phyloP scores from a whole-genome alignment of 1,140 invertebrate genomes.

The Brachionus asplanchnoidis region DNA sequence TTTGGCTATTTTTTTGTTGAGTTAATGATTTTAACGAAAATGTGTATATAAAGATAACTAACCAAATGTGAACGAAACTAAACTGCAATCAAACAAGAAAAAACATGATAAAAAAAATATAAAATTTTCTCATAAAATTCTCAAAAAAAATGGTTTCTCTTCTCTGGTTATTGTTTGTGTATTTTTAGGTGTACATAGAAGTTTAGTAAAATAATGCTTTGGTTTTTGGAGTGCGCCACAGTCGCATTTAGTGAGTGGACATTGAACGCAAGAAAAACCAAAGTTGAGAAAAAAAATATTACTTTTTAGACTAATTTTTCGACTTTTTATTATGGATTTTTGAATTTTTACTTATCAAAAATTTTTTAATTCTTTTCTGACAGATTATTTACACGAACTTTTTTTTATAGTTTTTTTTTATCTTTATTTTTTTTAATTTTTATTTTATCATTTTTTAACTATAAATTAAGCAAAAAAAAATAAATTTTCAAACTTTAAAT shows the following conservation, averaged over 20 bases:
- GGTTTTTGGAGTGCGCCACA: not conserved
- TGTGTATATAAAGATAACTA: not conserved
- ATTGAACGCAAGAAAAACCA: not conserved
- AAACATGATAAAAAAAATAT: not conserved
- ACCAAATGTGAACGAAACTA: not conserved
- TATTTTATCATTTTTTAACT: not conserved
- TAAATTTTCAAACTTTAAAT: not conserved
- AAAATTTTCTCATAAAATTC: not conserved
- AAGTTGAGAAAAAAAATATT: not conserved
- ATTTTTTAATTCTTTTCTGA: not conserved
- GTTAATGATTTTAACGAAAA: not conserved
- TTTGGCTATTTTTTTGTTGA: not conserved
- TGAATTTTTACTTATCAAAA: not conserved
- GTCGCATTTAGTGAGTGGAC: not conserved
- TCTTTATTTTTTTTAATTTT: not conserved
- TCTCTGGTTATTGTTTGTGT: not conserved
- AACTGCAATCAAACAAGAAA: not conserved
- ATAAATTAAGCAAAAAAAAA: not conserved
- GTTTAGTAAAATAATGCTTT: not conserved
- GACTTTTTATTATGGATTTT: not conserved
- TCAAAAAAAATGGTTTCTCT: not conserved
- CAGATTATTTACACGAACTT: not conserved
- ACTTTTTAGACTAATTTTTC: not conserved
- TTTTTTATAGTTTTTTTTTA: not conserved
- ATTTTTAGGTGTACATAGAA: not conserved